Base-by-base conservation (phyloP, 2,888 invertebrate genomes). In the Nipponacmea schrenckii region DNA sequence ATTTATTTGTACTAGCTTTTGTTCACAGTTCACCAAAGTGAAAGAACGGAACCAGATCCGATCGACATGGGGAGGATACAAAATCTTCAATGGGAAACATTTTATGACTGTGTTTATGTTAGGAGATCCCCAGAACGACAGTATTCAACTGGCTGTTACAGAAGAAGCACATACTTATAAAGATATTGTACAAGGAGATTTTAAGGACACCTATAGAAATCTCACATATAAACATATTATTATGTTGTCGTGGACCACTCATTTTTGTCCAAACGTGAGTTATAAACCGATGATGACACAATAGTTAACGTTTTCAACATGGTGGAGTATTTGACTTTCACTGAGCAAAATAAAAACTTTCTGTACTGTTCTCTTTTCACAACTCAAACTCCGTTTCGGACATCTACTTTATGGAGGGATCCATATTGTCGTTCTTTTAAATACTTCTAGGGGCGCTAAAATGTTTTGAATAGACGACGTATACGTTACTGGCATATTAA, bases 301-400 rank as follows among this genome's bases (percentile, higher is more conserved):
- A 83, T 88, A 72, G 81, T 89, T 12, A 86, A 88, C 68, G 73
- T 83, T 85, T 86, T 94, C 44, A 92, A 92, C 79, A 91, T 91
- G 77, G 88, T 93, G 44, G 72, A 77, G 10, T 81, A 80, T 68
- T 70, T 84, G 10, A 31, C 20, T 0, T 76, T 73, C 1, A 74
- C 75, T 63, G 75, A 74, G 31, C 46, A 68, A 48, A 12, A 73
- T 24, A 62, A 77, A 45, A 72, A 77, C 48, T 78, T 80, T 46
- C 63, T 83, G 2, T 81, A 80, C 64, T 84, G 84, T 68, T 81
- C 82, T 8, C 73, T 78, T 10, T 79, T 70, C 46, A 71, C 27
- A 15, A 78, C 77, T 20, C 78, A 79, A 39, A 72, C 74, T 0
- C 82, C 82, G 2, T 62, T 76, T 12, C 70, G 82, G 20, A 66